A percentile compares a stretch with the other conserved stretches of the same genome.
Conservation (phyloP, 2,797 vertebrate species). For the Moxostoma hubbsi region DNA sequence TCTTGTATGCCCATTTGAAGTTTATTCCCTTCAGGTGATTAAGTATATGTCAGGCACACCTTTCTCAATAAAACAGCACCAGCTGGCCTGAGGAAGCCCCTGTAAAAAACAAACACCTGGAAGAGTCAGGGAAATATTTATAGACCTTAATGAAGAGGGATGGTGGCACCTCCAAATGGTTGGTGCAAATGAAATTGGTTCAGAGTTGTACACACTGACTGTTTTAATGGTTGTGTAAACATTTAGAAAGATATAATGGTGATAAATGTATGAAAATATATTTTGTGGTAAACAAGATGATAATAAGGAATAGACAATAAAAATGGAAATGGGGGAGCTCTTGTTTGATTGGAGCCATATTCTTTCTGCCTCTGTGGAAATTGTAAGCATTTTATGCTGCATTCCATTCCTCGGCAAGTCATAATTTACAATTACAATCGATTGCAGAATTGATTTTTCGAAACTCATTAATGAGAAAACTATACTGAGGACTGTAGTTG, state of each 20-base stretch:
- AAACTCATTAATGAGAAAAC: too few species aligned
- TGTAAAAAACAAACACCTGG: conserved; percentile 39
- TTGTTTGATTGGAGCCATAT: neutral
- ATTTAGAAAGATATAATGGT: neutral
- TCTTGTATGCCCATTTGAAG: conserved; percentile 11
- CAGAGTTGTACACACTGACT: neutral
- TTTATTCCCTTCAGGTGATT: conserved; percentile 16
- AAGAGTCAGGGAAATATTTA: conserved; percentile 2
- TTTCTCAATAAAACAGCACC: conserved; percentile 6
- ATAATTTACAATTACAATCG: too few species aligned
- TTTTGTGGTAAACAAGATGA: too few species aligned
- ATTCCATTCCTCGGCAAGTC: too few species aligned
- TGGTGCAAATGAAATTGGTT: neutral
- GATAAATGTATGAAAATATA: too few species aligned
- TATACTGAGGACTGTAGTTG: too few species aligned
- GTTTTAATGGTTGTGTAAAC: neutral
- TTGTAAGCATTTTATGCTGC: too few species aligned
- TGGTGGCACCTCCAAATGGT: conserved; percentile 12
- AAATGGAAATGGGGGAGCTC: neutral
- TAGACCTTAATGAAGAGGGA: conserved; percentile 9
- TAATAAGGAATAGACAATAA: too few species aligned
- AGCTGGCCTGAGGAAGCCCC: conserved; percentile 22
- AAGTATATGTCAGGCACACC: neutral
- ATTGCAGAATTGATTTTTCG: too few species aligned
- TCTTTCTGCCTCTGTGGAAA: neutral